Base-by-base conservation (phyloP, 2,888 invertebrate genomes). In the Pachycephus smyrnensis region DNA sequence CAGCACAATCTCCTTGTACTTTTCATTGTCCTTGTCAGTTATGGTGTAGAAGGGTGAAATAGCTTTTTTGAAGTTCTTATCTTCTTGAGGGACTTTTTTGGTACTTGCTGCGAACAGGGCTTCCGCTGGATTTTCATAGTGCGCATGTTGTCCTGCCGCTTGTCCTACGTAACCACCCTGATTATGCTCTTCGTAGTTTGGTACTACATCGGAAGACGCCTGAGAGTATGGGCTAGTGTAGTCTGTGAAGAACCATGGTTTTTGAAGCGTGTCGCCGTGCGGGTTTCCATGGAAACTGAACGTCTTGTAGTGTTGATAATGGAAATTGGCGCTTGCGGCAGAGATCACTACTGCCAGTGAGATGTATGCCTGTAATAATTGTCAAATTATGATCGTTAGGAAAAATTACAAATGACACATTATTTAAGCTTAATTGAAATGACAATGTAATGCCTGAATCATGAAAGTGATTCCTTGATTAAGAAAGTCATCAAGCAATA, bases 61-160 rank as follows among this genome's bases (percentile, higher is more conserved):
- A 4, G 82, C 33, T 32, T 90, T 89, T 76, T 88, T 89, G 36
- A 81, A 85, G 36, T 75, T 75, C 74, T 89, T 90, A 73, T 82
- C 82, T 84, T 88, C 80, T 6, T 82, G 80, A 0, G 88, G 87
- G 1, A 86, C 73, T 23, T 80, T 84, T 75, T 90, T 89, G 6
- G 77, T 79, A 35, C 73, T 36, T 74, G 77, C 76, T 68, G 40
- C 75, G 68, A 81, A 75, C n/a, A 71, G 68, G 0, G 73, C 78
- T 73, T 78, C 78, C 0, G 81, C 78, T 37, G 77, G 82, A 40
- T 37, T 79, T n/a, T 76, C 81, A 23, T 78, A 77, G 6, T 3
- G 36, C 12, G 36, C 30, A 9, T 31, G 30, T 15, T 71, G 71
- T 4, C 71, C 71, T 1, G 32, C 55, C n/a, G 12, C 36, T 12